These are phyloP conservation scores for Spatula versicolor DNA, from an alignment of 2,797 vertebrate species.

Conservation along the genomic window DNA sequence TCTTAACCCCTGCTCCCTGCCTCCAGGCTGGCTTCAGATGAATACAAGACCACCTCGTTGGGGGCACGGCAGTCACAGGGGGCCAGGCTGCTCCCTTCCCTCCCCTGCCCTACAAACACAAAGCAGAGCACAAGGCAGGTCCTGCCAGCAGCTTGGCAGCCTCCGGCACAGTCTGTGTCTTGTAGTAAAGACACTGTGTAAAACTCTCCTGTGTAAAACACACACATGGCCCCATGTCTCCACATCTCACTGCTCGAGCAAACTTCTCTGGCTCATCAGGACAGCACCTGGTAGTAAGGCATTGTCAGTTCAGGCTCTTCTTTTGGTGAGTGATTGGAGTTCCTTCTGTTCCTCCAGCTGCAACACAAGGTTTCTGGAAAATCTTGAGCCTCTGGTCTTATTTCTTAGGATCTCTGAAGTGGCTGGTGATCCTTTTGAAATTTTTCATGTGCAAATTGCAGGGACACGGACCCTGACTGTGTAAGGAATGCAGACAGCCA, in stretches of 20 bases:
- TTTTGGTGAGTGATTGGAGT: not conserved
- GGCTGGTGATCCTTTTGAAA: not conserved
- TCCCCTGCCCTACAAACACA: not conserved
- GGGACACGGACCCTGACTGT: not conserved
- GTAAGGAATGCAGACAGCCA: not conserved
- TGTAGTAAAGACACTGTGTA: not conserved
- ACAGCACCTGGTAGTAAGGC: not conserved
- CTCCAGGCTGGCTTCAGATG: not conserved
- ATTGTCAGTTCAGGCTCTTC: not conserved
- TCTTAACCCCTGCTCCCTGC: not conserved
- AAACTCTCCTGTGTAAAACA: not conserved
- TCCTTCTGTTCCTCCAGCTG: not conserved
- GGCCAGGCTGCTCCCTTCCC: not conserved
- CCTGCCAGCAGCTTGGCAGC: not conserved
- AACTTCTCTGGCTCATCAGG: not conserved
- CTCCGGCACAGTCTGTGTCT: not conserved
- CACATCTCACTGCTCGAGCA: not conserved
- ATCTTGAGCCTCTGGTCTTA: not conserved
- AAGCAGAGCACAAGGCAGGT: not conserved
- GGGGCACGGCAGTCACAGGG: rapidly evolving
- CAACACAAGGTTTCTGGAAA: not conserved
- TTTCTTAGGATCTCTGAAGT: not conserved
- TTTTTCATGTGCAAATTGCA: not conserved
- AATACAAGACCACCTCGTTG: too few species aligned
- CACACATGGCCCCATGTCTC: not conserved